A percentile compares a stretch with the other conserved stretches of the same genome.
phyloP scores from a whole-genome alignment of 2,888 invertebrate species.

The Abrostola tripartita region DNA sequence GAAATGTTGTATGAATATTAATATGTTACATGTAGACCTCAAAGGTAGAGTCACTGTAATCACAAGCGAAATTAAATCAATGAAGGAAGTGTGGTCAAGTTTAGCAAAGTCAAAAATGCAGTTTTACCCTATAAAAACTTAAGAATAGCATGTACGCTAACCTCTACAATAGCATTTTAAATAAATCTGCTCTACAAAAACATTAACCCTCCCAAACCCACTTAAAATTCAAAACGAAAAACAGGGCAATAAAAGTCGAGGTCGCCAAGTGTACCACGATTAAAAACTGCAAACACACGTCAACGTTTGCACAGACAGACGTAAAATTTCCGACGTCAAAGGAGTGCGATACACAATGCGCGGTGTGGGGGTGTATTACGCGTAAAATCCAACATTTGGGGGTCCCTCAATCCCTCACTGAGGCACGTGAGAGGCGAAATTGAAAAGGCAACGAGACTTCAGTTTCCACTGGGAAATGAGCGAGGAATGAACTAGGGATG shows the following conservation, averaged over 20 bases:
- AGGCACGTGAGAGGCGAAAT: slow-evolving; percentile 68
- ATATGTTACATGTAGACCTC: not conserved
- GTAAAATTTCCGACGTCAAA: slow-evolving; percentile 55
- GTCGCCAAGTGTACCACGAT: slow-evolving; percentile 25
- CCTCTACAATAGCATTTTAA: too few species aligned
- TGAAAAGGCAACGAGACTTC: slow-evolving; percentile 76
- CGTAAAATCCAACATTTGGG: slow-evolving; percentile 75
- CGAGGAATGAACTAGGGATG: slow-evolving; percentile 14
- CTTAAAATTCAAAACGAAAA: not conserved
- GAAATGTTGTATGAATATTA: not conserved
- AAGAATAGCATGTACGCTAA: too few species aligned
- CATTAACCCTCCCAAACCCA: not conserved
- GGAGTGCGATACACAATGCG: slow-evolving; percentile 62
- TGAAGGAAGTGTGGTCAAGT: too few species aligned
- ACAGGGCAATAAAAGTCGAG: slow-evolving; percentile 3
- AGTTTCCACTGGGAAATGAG: slow-evolving; percentile 46
- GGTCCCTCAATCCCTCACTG: slow-evolving; percentile 67
- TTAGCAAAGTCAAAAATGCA: too few species aligned
- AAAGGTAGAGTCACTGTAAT: too few species aligned
- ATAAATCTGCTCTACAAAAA: too few species aligned
- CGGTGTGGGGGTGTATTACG: slow-evolving; percentile 63
- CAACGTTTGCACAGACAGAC: slow-evolving; percentile 34
- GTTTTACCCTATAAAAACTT: too few species aligned
- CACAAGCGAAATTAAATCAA: too few species aligned
- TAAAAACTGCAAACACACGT: slow-evolving; percentile 43